These are phyloP conservation scores for Columba janthina DNA, from an alignment of 2,113 vertebrate genomes.

Conservation along the genomic window DNA sequence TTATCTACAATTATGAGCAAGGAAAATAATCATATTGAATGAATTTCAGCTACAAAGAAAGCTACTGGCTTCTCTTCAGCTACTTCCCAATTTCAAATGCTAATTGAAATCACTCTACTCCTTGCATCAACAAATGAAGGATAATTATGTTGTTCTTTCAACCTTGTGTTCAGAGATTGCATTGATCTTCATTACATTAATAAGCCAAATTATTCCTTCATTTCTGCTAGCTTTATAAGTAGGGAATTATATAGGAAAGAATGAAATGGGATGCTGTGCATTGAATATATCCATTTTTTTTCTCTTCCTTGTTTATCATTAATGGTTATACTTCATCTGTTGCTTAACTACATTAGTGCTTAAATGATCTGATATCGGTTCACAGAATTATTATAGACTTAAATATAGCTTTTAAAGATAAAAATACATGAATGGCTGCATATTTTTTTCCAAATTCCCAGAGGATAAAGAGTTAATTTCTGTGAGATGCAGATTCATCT, in stretches of 20 bases:
- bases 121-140: not conserved
- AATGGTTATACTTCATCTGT: not conserved
- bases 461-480: not conserved
- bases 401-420: not conserved
- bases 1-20: not conserved
- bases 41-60: not conserved
- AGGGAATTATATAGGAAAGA: not conserved
- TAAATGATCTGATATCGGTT: not conserved
- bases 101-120: not conserved
- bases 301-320: not conserved
- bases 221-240: not conserved
- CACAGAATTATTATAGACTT: not conserved
- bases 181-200: conserved; percentile 40
- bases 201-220: not conserved
- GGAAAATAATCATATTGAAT: not conserved
- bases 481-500: not conserved
- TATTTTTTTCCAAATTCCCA: not conserved
- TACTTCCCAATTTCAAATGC: not conserved
- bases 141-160: conserved; percentile 10
- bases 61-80: not conserved
- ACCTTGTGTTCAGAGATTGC: not conserved
- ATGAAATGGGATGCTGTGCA: not conserved
- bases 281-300: not conserved
- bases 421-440: not conserved
- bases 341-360: not conserved